Evolutionary conservation across 2,888 invertebrate species (phyloP).

Genomic region (Agelastica alni): DNA sequence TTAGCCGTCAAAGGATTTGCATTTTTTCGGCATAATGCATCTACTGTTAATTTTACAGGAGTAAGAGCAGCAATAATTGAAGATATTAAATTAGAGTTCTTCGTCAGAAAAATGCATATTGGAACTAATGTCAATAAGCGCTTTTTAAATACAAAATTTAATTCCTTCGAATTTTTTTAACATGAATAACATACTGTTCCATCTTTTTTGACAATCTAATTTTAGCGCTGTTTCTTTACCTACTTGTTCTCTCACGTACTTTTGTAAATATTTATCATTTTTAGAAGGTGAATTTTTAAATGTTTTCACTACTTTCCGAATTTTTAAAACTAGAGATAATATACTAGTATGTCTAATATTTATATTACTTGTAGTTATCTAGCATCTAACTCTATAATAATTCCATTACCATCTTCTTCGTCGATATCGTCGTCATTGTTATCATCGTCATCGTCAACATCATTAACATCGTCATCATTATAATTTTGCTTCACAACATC

Average conservation of each 20-base stretch:
- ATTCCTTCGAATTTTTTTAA: neutral
- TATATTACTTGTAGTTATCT: neutral
- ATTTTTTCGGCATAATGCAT: neutral
- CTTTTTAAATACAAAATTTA: neutral
- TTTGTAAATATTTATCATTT: conserved; percentile 3
- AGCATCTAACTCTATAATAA: neutral
- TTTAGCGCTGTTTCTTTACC: conserved; percentile 7
- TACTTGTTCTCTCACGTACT: conserved; percentile 6
- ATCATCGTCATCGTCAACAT: neutral
- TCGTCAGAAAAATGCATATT: neutral
- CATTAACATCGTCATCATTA: neutral
- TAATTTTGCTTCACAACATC: neutral
- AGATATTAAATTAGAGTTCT: neutral
- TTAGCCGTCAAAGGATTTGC: neutral
- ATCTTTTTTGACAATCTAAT: conserved; percentile 6
- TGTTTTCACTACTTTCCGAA: conserved; percentile 10
- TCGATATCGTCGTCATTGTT: neutral
- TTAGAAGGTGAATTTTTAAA: conserved; percentile 9
- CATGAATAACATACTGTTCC: conserved; percentile 13
- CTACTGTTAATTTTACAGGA: neutral
- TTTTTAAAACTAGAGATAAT: neutral
- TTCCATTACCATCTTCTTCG: neutral
- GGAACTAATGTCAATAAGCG: neutral
- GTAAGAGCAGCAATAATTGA: neutral
- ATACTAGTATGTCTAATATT: neutral